Conservation (phyloP, 2,888 invertebrate genomes). For the Scaptomyza caliginosa region DNA sequence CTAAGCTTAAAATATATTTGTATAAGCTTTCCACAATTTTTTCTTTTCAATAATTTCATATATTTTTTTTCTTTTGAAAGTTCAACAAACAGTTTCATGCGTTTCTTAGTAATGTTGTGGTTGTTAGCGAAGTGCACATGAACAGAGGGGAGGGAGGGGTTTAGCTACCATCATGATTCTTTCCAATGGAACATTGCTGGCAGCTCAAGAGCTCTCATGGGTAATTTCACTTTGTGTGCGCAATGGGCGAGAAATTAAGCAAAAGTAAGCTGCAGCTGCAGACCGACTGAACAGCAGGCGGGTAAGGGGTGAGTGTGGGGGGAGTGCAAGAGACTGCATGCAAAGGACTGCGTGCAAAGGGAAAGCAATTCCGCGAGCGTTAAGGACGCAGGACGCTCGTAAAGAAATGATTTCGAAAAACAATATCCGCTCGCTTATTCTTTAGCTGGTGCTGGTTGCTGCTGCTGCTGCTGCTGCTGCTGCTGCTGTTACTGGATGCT, state of each 20-base stretch:
- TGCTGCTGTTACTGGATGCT: constrained; percentile 17
- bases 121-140: too few species aligned
- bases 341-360: constrained; percentile 5
- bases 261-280: constrained; percentile 35
- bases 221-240: constrained; percentile 72
- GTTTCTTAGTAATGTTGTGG: constrained; percentile 38
- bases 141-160: too few species aligned
- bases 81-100: constrained; percentile 51
- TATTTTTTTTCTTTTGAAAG: constrained; percentile 15
- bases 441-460: constrained; percentile 32
- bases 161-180: neutral
- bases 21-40: constrained; percentile 5
- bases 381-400: constrained; percentile 24
- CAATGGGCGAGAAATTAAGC: constrained; percentile 71
- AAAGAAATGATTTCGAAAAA: constrained; percentile 72
- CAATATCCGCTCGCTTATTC: constrained; percentile 68
- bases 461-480: too few species aligned
- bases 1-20: neutral
- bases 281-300: neutral
- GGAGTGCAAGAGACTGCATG: neutral
- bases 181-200: constrained; percentile 13
- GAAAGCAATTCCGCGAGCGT: constrained; percentile 27
- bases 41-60: too few species aligned
- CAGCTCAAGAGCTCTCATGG: constrained; percentile 60
- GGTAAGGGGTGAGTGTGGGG: too few species aligned